Conservation (phyloP, 2,797 vertebrate species). For the Scolopax bukidnonensis region DNA sequence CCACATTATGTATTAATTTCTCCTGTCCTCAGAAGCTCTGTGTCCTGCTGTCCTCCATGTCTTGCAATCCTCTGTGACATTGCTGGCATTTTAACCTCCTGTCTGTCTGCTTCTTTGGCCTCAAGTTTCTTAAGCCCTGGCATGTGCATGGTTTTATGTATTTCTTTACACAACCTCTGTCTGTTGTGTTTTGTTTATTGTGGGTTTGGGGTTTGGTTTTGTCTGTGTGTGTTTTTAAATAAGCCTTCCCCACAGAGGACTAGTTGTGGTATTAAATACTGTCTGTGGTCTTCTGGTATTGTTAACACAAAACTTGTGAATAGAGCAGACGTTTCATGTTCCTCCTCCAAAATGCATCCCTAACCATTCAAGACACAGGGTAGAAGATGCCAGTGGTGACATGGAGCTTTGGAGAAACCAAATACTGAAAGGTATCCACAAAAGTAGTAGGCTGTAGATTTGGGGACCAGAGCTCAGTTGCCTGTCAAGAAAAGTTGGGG, state of each 20-base stretch:
- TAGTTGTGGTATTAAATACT: background rate
- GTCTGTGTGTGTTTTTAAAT: background rate
- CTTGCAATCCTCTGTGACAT: background rate
- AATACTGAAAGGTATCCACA: background rate
- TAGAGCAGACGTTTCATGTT: background rate
- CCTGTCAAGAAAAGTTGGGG: background rate
- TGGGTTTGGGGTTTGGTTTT: background rate
- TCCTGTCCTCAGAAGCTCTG: background rate
- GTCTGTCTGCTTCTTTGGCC: background rate
- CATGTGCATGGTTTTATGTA: background rate
- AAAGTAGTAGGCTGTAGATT: background rate
- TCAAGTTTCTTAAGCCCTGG: background rate
- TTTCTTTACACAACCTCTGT: background rate
- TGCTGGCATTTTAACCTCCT: background rate
- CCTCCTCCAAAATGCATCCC: background rate
- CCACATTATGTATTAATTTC: background rate
- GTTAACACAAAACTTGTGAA: background rate
- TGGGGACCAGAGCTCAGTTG: background rate
- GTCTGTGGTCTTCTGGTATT: background rate
- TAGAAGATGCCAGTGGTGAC: background rate
- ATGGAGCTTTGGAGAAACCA: background rate
- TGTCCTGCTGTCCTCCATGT: background rate
- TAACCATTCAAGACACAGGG: background rate
- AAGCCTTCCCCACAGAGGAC: background rate
- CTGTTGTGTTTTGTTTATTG: background rate